phyloP scores from a whole-genome alignment of 1,140 invertebrate genomes.

The Portunus trituberculatus region DNA sequence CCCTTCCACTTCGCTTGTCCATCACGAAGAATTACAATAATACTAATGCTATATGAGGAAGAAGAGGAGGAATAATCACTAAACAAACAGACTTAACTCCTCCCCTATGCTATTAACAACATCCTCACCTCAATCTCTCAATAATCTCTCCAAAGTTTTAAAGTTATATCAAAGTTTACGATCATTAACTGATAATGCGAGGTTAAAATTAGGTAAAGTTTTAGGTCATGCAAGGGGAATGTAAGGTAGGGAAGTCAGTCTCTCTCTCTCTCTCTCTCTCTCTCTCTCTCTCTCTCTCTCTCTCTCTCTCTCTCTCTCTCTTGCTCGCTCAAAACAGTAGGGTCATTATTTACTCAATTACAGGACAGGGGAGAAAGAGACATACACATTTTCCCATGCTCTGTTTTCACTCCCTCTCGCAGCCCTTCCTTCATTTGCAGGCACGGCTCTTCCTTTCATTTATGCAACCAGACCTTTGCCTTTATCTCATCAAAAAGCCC shows the following conservation, averaged over 20 bases:
- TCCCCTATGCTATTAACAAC: too few relatives aligned
- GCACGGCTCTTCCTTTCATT: neutral
- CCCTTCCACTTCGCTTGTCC: neutral
- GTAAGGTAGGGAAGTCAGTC: too few relatives aligned
- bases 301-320: neutral
- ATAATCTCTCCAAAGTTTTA: too few relatives aligned
- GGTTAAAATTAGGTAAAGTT: too few relatives aligned
- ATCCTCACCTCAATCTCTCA: too few relatives aligned
- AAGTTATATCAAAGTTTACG: too few relatives aligned
- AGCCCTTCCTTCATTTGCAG: neutral
- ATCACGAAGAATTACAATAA: neutral
- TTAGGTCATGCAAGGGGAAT: too few relatives aligned
- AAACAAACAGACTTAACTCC: too few relatives aligned
- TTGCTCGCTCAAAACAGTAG: neutral
- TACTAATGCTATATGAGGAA: neutral
- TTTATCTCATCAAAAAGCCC: neutral
- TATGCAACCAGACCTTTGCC: neutral
- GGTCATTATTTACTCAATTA: conserved; percentile 5
- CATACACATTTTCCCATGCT: neutral
- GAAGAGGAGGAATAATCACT: neutral
- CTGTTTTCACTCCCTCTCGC: neutral
- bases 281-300: neutral
- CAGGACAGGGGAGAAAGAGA: neutral
- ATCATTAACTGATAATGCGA: too few relatives aligned
- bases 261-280: too few relatives aligned